Evolutionary conservation across 2,888 invertebrate genomes (phyloP), one percentile per base, ranked within the genome.

Genomic region (Platerodrilus igneus): DNA sequence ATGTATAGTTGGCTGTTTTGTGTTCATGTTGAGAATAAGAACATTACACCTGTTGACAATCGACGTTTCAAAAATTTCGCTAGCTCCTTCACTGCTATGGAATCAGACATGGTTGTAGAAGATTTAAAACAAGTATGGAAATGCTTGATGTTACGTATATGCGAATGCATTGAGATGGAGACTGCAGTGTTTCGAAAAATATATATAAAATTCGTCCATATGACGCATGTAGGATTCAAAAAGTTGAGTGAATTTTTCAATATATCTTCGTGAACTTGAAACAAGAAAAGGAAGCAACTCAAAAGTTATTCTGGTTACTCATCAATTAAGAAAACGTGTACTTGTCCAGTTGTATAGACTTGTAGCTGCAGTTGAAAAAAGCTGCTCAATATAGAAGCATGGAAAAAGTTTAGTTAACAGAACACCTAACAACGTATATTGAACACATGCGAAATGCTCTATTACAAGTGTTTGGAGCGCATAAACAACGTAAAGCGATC

Each of bases 131-230:
- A 30, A 9, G 29, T 28, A 18, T n/a, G 14, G 3, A 10, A 15
- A 11, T 27, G 26, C 19, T 25, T 27, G 5, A 23, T 22, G 5
- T 15, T 39, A 2, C 33, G 34, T 34, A 34, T 27, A 22, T 10
- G n/a, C n/a, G n/a, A n/a, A n/a, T n/a, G n/a, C n/a, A n/a, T 33
- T 25, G 3, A 34, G 34, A 17, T 33, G 34, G 9, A n/a, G 39
- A 39, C 14, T 33, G 39, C 19, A 39, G 39, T 30, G 31, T 31
- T 10, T 27, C 13, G n/a, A 39, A 34, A 16, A 33, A 25, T 25
- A 16, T 32, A 4, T 9, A 17, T 6, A n/a, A 32, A 3, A 20
- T 11, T 5, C 5, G 9, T 13, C 27, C 27, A 14, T 27, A 10
- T 10, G 7, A n/a, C 10, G 14, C 6, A 27, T 4, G 6, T 11